Base-by-base conservation (phyloP, 2,888 invertebrate species). In the Apodemia mormo region DNA sequence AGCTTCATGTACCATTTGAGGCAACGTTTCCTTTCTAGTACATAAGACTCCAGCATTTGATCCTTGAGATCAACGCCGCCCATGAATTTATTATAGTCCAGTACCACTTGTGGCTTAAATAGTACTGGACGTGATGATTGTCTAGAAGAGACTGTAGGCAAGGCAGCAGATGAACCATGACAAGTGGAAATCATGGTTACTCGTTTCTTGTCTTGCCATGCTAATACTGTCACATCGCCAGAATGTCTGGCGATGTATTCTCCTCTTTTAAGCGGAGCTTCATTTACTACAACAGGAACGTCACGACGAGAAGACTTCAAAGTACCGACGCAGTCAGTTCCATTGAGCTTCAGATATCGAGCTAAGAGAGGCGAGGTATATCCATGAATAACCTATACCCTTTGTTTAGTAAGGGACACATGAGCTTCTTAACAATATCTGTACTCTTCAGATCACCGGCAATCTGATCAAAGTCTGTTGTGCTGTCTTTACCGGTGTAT, bases 1-100 rank as follows among this genome's bases (percentile, higher is more conserved):
- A 76, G 68, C 66, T 77, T 77, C 68, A 70, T 74, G 66, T 70
- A 67, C 74, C 75, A 77, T 54, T 75, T 72, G 29, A 12, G 8
- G 52, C 76, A 69, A 8, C 69, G 70, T 54, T 75, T 75, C 40
- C 72, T 8, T 22, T 77, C 75, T 10, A 75, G 8, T 58, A 75
- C 68, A 43, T 76, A 75, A 4, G 68, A 65, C 37, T 71, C 69
- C 49, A 73, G 66, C 69, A 56, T 71, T 66, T 69, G 67, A 54
- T 70, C 65, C 52, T 70, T 67, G 8, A 12, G 30, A 67, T 69
- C 69, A 29, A 71, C 65, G 0, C 68, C 70, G 2, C 70, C 70
- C 70, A 72, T 72, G 1, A 4, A 22, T 54, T 54, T n/a, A 2
- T 56, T 56, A 5, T 56, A 56, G 29, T 56, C 56, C 12, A 22